phyloP scores from a whole-genome alignment of 2,797 vertebrate genomes.

The Sebastolobus altivelis region DNA sequence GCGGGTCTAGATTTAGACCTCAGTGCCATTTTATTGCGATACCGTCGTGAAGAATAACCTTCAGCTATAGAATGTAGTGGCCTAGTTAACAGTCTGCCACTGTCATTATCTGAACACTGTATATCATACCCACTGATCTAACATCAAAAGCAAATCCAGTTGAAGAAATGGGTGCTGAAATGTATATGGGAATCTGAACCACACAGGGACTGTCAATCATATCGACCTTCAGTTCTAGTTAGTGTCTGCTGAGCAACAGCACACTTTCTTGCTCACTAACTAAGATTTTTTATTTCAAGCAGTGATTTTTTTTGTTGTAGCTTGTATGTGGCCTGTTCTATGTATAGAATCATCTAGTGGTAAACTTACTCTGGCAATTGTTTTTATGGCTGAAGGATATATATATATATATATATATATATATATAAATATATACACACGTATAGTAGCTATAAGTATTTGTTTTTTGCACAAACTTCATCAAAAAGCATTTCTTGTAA shows the following conservation, averaged over 20 bases:
- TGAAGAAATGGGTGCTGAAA: not conserved
- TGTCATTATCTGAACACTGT: conserved; percentile 3
- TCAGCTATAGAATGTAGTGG: not conserved
- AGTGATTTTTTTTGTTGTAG: not conserved
- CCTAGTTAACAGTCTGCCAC: not conserved
- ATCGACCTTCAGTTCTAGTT: conserved; percentile 11
- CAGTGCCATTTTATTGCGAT: not conserved
- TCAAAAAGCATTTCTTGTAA: not conserved
- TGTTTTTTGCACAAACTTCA: not conserved
- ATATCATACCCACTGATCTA: not conserved
- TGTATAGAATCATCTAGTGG: not conserved
- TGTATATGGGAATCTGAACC: conserved; percentile 2
- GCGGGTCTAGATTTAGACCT: conserved; percentile 1
- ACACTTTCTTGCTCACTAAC: not conserved
- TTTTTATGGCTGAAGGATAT: conserved; percentile 1
- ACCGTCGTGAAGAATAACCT: conserved; percentile 9
- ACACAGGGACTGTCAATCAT: conserved; percentile 14
- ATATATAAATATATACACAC: too few species aligned
- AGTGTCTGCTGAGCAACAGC: conserved; percentile 15
- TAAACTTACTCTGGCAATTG: not conserved
- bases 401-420: not conserved
- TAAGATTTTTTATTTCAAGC: conserved; percentile 12
- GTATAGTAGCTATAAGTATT: not conserved
- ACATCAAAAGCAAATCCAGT: conserved; percentile 18
- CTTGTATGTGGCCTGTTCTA: not conserved